Evolutionary conservation across 2,113 vertebrate genomes (phyloP), one percentile per base, ranked within the genome.

Genomic region (Paramisgurnus dabryanus): DNA sequence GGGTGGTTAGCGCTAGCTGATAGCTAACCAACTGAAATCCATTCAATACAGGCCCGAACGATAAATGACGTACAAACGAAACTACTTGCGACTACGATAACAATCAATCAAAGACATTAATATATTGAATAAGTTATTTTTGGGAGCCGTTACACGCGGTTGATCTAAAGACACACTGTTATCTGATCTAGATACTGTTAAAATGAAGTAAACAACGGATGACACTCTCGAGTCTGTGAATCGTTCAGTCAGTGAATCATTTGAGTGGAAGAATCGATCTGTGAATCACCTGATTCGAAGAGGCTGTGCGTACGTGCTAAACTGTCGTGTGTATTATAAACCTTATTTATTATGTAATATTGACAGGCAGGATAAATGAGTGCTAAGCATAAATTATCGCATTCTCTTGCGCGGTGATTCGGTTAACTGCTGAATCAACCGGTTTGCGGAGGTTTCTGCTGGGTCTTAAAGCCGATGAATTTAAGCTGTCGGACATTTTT

Each of bases 1-100:
- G 10, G 27, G 7, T 18, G 75, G 63, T 55, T 77, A 77, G 75
- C 75, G 75, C 75, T 77, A 77, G 75, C 75, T 41, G 22, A 22
- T 34, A 77, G 75, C 75, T 67, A 77, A 76, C 47, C 45, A 27
- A 53, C 75, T 41, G 58, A 64, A 45, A 49, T 58, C 73, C 75
- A 77, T 77, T 55, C 75, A 67, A 40, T 4, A 39, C 41, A 77
- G 75, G 75, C 75, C 61, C 18, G 9, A 64, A n/a, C 11, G 18
- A 66, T 53, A 53, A 77, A 65, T 5, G 3, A 22, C 34, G 53
- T 53, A 18, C 55, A 9, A 41, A 8, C 63, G 1, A 9, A 66
- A 13, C 27, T 34, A 34, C 7, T 1, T 55, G 12, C 4, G 3
- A 41, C 27, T 41, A 12, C 18, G 13, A 55, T 12, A 8, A 77